phyloP scores from a whole-genome alignment of 2,797 vertebrate genomes.

The Halcyon leucocephala region DNA sequence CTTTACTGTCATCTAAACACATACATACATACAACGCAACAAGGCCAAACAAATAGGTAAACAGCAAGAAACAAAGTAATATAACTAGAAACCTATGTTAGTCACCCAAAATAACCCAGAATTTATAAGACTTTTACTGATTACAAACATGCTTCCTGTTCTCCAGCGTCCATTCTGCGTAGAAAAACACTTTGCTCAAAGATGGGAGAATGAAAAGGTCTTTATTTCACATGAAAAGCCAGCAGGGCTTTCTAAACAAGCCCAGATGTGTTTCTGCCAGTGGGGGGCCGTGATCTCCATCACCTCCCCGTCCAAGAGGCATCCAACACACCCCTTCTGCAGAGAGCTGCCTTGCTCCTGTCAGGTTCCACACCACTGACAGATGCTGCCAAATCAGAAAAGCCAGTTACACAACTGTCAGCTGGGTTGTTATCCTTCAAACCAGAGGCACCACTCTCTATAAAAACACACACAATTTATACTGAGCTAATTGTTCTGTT shows the following conservation, averaged over 20 bases:
- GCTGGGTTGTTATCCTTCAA: not conserved
- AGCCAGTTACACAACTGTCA: not conserved
- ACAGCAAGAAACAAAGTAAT: not conserved
- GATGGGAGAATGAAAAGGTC: constrained; percentile 10
- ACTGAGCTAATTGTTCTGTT: not conserved
- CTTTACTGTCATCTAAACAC: not conserved
- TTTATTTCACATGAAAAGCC: constrained; percentile 25
- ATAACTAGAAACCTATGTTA: not conserved
- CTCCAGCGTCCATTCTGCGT: not conserved
- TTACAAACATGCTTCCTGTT: not conserved
- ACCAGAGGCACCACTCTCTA: not conserved
- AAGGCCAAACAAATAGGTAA: not conserved
- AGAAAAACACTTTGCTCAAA: constrained; percentile 35
- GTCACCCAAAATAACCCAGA: not conserved
- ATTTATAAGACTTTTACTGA: not conserved
- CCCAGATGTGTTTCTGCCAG: constrained; percentile 21
- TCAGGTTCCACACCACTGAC: not conserved
- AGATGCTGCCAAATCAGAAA: not conserved
- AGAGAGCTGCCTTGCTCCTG: not conserved
- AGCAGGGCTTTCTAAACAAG: constrained; percentile 22
- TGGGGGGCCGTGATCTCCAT: not conserved
- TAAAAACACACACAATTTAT: not conserved
- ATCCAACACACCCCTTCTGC: not conserved
- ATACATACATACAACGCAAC: not conserved
- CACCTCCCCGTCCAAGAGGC: not conserved